Base-by-base conservation (phyloP, 2,797 vertebrate species). In the Ambastaia sidthimunki region DNA sequence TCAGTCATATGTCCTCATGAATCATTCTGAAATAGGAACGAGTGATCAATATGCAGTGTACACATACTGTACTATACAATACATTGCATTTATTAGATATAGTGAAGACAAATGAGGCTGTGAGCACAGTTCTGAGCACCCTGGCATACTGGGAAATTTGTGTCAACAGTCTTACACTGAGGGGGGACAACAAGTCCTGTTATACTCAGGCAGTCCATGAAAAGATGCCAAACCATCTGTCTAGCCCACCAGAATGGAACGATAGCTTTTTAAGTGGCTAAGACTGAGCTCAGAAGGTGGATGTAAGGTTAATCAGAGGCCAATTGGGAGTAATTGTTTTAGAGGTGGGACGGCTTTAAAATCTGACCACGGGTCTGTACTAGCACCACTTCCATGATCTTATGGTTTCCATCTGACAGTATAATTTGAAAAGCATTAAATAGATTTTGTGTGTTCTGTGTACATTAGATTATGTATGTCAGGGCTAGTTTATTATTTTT, bases 281-380 rank as follows among this genome's bases (percentile, higher is more conserved):
- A 69, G 48, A 74, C 63, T 68, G 48, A 66, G 76, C 31, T 77
- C 59, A 52, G 44, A 28, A 69, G 54, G 19, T 74, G 47, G 48
- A 73, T 31, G 69, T 67, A 78, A 68, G 69, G 75, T 73, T 72
- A 78, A 77, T 72, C 55, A 82, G 19, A 28, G 74, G 74, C 15
- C 60, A 60, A 63, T 54, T 78, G 54, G 69, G 31, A 59, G 60
- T 57, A 77, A 82, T 50, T 66, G 28, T 57, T 18, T 78, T 50
- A 71, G 50, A 71, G 62, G 48, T 54, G 60, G 6, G 52, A 50
- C 63, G 47, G 6, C 50, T 77, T 57, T 41, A 10, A 25, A 65
- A 67, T 28, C 31, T 37, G 52, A 68, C 52, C 34, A 37, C 10
- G 19, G 44, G 23, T 62, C 63, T 68, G 11, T 41, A 66, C 62